These are phyloP conservation scores for Chaetodon trifasciatus DNA, from an alignment of 2,797 vertebrate species.

Conservation along the genomic window DNA sequence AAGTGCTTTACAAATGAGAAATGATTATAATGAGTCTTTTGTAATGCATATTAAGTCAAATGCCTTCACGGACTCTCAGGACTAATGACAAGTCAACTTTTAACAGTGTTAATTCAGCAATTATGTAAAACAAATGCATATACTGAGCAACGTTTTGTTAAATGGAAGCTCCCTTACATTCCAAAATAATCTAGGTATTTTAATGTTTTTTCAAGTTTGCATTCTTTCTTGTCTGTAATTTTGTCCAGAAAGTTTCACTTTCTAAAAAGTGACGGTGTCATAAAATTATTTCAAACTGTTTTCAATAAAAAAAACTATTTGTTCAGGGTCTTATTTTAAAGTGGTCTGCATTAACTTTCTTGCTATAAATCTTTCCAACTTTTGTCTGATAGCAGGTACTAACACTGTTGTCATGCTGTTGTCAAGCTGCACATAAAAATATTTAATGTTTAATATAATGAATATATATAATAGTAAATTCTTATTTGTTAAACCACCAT, in stretches of 20 bases:
- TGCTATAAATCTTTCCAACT: neutral
- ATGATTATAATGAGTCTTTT: neutral
- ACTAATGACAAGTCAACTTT: slow-evolving; percentile 13
- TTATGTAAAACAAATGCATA: slow-evolving; percentile 24
- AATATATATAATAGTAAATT: too few species aligned
- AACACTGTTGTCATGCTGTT: too few species aligned
- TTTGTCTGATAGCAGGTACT: neutral
- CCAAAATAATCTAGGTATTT: neutral
- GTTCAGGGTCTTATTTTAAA: neutral
- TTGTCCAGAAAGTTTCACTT: neutral
- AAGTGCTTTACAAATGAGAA: neutral
- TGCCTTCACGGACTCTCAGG: slow-evolving; percentile 3
- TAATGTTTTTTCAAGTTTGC: neutral
- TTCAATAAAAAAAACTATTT: neutral
- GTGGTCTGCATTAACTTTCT: neutral
- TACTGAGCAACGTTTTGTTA: neutral
- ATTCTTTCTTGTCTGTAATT: neutral
- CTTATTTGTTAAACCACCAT: too few species aligned
- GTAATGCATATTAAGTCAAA: neutral
- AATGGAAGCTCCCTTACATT: neutral
- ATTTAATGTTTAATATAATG: too few species aligned
- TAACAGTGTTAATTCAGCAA: slow-evolving; percentile 18
- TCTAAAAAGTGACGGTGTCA: neutral
- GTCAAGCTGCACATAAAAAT: too few species aligned
- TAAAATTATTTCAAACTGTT: too few species aligned